A percentile compares a stretch with the other conserved stretches of the same genome.
Evolutionary conservation across 2,113 vertebrate genomes (phyloP).

Genomic region (Caranx melampygus): DNA sequence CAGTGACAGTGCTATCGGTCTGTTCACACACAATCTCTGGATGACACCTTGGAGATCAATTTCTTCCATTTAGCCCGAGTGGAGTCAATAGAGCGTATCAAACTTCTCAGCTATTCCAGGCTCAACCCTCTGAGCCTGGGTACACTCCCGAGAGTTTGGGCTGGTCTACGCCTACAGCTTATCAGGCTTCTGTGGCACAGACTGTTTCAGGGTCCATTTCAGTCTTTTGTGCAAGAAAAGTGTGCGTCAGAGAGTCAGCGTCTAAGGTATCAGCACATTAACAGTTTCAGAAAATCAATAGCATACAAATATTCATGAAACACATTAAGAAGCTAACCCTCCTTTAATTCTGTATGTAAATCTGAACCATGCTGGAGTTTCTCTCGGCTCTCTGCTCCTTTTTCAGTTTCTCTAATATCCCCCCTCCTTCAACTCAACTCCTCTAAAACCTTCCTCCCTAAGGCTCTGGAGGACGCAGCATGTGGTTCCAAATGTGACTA

Average conservation of each 20-base stretch:
- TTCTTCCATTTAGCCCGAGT: constrained; percentile 60
- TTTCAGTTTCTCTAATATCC: not conserved
- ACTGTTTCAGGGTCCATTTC: constrained; percentile 27
- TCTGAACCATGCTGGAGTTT: not conserved
- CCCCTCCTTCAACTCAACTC: too few relatives aligned
- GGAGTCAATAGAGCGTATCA: constrained; percentile 54
- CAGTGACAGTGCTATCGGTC: constrained; percentile 20
- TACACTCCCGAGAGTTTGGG: constrained; percentile 28
- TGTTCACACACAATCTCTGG: constrained; percentile 53
- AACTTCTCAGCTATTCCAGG: constrained; percentile 42
- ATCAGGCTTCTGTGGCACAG: constrained; percentile 22
- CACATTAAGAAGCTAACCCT: not conserved
- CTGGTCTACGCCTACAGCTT: not conserved
- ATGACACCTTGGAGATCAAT: constrained; percentile 66
- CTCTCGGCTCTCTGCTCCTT: not conserved
- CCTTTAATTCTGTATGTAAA: not conserved
- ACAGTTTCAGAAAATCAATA: not conserved
- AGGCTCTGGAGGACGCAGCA: not conserved
- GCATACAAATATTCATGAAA: not conserved
- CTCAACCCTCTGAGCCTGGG: constrained; percentile 39
- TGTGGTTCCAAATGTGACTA: not conserved
- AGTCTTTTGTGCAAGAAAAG: not conserved
- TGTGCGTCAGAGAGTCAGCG: constrained; percentile 6
- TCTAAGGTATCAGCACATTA: constrained; percentile 6
- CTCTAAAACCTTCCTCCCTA: not conserved